These are phyloP conservation scores for Lamprotornis superbus DNA, from an alignment of 2,113 vertebrate genomes.

Conservation along the genomic window DNA sequence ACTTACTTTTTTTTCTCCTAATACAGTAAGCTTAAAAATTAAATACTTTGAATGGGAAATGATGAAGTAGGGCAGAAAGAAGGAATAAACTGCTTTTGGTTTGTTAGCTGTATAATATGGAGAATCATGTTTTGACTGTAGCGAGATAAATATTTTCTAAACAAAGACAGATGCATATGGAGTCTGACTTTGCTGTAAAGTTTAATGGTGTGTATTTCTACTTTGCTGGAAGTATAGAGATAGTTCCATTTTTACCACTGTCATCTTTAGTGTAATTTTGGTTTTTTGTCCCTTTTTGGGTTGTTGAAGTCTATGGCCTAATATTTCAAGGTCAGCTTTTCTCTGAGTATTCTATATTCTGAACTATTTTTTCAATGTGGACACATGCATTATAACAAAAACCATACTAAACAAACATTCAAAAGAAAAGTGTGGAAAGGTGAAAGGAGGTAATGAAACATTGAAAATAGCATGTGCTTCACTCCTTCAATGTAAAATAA, in stretches of 20 bases:
- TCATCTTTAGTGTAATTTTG: background rate
- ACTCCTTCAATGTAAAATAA: background rate
- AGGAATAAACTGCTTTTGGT: background rate
- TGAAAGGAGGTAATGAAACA: background rate
- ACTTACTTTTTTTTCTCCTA: background rate
- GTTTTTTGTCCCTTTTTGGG: background rate
- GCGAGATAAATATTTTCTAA: conserved; percentile 37
- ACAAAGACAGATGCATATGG: background rate
- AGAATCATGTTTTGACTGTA: conserved; percentile 21
- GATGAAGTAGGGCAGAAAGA: background rate
- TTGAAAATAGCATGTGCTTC: background rate
- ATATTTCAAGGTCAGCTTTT: background rate
- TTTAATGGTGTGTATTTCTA: background rate
- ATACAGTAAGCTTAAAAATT: background rate
- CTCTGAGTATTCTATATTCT: background rate
- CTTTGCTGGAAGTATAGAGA: background rate
- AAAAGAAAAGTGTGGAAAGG: background rate
- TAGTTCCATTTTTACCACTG: background rate
- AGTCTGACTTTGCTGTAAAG: background rate
- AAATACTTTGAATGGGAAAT: background rate
- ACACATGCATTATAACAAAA: background rate
- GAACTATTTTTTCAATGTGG: background rate
- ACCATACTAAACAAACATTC: background rate
- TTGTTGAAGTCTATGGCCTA: background rate
- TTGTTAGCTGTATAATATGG: background rate